Evolutionary conservation across 2,888 invertebrate species (phyloP).

Genomic region (Pandemis corylana): DNA sequence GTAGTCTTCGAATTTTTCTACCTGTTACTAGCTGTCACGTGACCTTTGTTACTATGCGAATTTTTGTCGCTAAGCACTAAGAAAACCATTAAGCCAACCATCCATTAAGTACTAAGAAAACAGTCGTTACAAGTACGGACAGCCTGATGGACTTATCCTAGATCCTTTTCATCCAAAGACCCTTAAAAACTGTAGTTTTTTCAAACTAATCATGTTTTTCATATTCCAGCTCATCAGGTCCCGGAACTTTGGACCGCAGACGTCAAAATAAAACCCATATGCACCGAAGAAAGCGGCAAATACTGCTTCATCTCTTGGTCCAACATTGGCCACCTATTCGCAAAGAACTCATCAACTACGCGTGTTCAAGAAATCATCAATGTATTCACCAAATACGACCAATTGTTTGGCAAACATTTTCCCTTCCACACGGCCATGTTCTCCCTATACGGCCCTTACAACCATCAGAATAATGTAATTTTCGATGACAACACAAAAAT

Average conservation of each 20-base stretch:
- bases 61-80: no score
- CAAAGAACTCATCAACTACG: constrained; percentile 81
- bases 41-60: no score
- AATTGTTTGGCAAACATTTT: constrained; percentile 87
- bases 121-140: no score
- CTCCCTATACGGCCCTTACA: constrained; percentile 88
- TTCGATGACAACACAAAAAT: constrained; percentile 86
- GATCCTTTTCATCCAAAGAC: no score
- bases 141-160: no score
- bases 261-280: constrained; percentile 82
- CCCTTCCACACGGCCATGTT: constrained; percentile 86
- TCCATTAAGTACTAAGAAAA: no score
- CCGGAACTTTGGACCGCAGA: constrained; percentile 70
- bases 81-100: no score
- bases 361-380: constrained; percentile 88
- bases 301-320: constrained; percentile 89
- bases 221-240: constrained; percentile 63
- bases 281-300: constrained; percentile 80
- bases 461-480: constrained; percentile 86
- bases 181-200: no score
- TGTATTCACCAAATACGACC: constrained; percentile 88
- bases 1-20: no score
- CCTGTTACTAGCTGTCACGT: no score
- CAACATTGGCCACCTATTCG: constrained; percentile 88
- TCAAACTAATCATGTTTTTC: constrained; percentile 15